Evolutionary conservation across 2,797 vertebrate genomes (phyloP), one percentile per base, ranked within the genome.

Genomic region (Geotrypetes seraphini): DNA sequence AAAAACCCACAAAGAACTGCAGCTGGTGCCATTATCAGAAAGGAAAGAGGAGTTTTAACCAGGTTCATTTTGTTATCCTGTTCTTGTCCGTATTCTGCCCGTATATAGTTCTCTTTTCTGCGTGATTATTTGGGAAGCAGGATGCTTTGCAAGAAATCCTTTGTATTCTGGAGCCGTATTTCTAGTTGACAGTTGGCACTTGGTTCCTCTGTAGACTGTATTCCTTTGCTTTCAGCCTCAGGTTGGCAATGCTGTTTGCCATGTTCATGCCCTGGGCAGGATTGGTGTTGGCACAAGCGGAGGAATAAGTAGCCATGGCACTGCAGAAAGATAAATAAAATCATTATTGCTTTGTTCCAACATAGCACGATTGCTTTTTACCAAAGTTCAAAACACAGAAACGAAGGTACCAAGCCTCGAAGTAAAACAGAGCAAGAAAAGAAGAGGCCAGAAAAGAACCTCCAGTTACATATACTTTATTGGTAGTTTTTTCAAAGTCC

Each of bases 221-320:
- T 74, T 98, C 95, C 78, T 98, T 98, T 80, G 94, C 95, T 78
- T 98, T 98, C 66, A 97, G 90, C 81, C 94, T 90, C 84, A 98
- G 89, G 86, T 96, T 97, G 72, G 92, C 94, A 75, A 97, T 97
- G 77, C 92, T 97, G 84, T 92, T 96, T 72, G 91, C 91, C 92
- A 97, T 98, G 73, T 92, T 96, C 90, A 97, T 90, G 46, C 92
- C 92, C 86, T 91, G 92, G 16, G 87, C 83, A 2, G 91, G 80
- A 79, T 86, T 91, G 78, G 84, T 66, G 52, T 88, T 90, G 81
- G 91, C 88, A 85, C 92, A 95, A 33, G 87, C 86, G 76, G 92
- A 84, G 4, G 92, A 86, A 66, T 96, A 96, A 69, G 90, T 85
- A 53, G 94, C 88, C 94, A 97, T 92, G 81, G 92, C 76, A 42